Base-by-base conservation (phyloP, 2,113 vertebrate species). In the Sylvia atricapilla region DNA sequence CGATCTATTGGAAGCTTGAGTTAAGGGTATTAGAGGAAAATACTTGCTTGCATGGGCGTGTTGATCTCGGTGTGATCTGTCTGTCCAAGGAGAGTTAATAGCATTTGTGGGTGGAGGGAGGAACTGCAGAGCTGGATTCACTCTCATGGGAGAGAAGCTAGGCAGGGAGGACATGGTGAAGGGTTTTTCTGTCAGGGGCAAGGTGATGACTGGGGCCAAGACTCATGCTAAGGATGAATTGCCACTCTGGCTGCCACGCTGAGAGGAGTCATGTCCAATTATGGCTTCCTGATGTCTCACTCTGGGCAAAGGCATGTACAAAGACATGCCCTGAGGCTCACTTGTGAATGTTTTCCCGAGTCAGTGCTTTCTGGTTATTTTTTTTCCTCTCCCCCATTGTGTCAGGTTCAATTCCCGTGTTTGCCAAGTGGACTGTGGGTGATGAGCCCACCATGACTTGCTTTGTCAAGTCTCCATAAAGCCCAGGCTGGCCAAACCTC, bases 371-470 rank as follows among this genome's bases (percentile, higher is more conserved):
- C 69, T n/a, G 2, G 19, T 49, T 59, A n/a, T 7, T 60, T 50
- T 62, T 62, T 49, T 90, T 18, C 15, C 22, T 92, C 31, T 69
- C 8, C 1, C 3, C 0, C 11, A 37, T 30, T 0, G 0, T 30
- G 23, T 60, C 41, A 52, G 44, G 22, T 60, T 93, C 53, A 63
- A 9, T n/a, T 63, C 35, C 53, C 0, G 0, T n/a, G 39, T 64
- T 35, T 82, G n/a, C 35, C 49, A 53, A 35, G 44, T 11, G 11
- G 17, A 23, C 25, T 79, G 20, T 25, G 2, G 4, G 27, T 60
- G 44, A 20, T 70, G 46, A 92, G 22, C 53, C 31, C 75, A 50
- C 39, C 37, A 21, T 31, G 22, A n/a, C 24, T 15, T 22, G 25
- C 43, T 4, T 41, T 64, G 35, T 23, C n/a, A 49, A 52, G n/a